Base-by-base conservation (phyloP, 2,888 invertebrate species). In the Euphydryas editha region DNA sequence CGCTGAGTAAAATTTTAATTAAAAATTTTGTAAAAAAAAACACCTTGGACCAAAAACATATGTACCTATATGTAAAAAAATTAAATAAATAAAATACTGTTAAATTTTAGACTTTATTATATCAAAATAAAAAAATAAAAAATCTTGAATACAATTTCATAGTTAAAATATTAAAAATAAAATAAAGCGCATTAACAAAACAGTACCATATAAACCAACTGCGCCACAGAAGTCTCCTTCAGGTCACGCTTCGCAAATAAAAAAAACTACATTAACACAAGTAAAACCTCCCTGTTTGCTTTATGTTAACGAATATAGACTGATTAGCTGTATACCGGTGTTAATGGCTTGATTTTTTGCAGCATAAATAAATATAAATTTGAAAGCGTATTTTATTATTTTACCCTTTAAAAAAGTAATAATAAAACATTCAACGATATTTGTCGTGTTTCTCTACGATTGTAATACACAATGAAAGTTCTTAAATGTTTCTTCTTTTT, bases 171-270 rank as follows among this genome's bases (percentile, higher is more conserved):
- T 47, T 21, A 47, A n/a, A n/a, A n/a, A n/a, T n/a, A n/a, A n/a
- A n/a, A n/a, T n/a, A n/a, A n/a, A n/a, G n/a, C n/a, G n/a, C n/a
- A n/a, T 11, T 3, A 24, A 17, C 17, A 63, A 58, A 60, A 47
- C 30, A 59, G 37, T 70, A 51, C 11, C 76, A 81, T 82, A 78
- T 81, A 76, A 78, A n/a, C 80, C 77, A 7, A 21, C 60, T 73
- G 18, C 46, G 42, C 72, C 59, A 80, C 80, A 81, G 81, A 78
- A 81, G 82, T 79, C 78, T 71, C 72, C 73, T 77, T 67, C 82
- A 72, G 80, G 86, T 85, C 86, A 86, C 86, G 82, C 78, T 76
- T 81, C 75, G 75, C 74, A 79, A 78, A 79, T 76, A 79, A 72
- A 79, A 78, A 71, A 68, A 69, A 62, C 69, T 59, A 65, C 75